A percentile compares a stretch with the other conserved stretches of the same genome.
Evolutionary conservation across 92 coral and sea anemone genomes (phyloP).

Genomic region (Phenganax stokvisi): DNA sequence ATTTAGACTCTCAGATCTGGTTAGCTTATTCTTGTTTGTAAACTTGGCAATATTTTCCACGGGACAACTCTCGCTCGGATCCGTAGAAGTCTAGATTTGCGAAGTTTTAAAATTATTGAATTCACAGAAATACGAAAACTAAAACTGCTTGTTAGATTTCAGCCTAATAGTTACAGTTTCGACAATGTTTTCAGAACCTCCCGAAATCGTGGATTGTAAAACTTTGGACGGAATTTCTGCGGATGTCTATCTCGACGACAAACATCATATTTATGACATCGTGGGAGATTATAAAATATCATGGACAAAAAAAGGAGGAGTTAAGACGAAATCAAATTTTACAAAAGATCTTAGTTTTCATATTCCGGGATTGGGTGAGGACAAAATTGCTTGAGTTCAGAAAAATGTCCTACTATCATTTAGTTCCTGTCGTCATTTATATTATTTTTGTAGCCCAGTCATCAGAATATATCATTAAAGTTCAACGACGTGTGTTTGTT

Average conservation of each 20-base stretch:
- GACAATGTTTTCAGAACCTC: conserved; percentile 12
- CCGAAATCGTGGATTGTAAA: conserved; percentile 4
- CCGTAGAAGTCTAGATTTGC: too few relatives aligned
- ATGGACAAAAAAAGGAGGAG: conserved; percentile 14
- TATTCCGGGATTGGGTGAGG: conserved; percentile 12
- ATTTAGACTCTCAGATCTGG: neutral
- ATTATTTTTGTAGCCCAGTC: neutral
- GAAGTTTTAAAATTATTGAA: too few relatives aligned
- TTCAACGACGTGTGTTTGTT: conserved; percentile 5
- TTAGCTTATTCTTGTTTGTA: too few relatives aligned
- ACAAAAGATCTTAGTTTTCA: conserved; percentile 8
- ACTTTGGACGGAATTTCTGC: conserved; percentile 20
- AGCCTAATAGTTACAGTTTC: too few relatives aligned
- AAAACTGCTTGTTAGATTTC: too few relatives aligned
- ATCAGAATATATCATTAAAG: conserved; percentile 4
- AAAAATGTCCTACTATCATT: neutral
- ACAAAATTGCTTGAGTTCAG: too few relatives aligned
- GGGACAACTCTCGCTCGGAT: too few relatives aligned
- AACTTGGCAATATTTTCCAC: too few relatives aligned
- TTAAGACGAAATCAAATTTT: neutral
- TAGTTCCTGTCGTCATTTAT: too few relatives aligned
- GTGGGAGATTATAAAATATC: neutral
- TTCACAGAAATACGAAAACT: too few relatives aligned
- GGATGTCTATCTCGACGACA: conserved; percentile 5
- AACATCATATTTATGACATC: conserved; percentile 18